Conservation (phyloP, 2,113 vertebrate species). For the Holacanthus passer region DNA sequence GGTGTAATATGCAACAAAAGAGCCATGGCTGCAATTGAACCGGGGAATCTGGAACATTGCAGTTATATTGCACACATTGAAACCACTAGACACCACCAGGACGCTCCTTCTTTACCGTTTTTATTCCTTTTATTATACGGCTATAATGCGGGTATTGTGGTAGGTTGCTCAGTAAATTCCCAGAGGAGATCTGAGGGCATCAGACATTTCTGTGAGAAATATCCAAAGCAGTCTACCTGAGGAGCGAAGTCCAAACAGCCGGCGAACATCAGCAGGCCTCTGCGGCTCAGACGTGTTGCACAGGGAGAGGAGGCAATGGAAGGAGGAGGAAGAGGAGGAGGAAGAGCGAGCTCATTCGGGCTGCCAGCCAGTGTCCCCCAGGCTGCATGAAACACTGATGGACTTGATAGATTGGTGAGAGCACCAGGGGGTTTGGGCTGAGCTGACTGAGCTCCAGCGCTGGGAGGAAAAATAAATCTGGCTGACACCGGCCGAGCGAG, state of each 20-base stretch:
- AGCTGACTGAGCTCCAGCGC: slow-evolving; percentile 54
- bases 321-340: slow-evolving; percentile 45
- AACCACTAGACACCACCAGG: no score
- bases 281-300: slow-evolving; percentile 31
- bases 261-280: slow-evolving; percentile 19
- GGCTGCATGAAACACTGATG: slow-evolving; percentile 76
- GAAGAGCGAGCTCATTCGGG: slow-evolving; percentile 65
- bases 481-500: slow-evolving; percentile 53
- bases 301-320: slow-evolving; percentile 20
- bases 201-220: slow-evolving; percentile 24
- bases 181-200: background rate
- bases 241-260: slow-evolving; percentile 48
- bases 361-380: slow-evolving; percentile 72
- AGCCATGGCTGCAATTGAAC: no score
- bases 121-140: background rate
- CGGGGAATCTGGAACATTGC: no score
- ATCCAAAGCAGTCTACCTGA: background rate
- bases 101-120: background rate
- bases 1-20: no score
- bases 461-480: slow-evolving; percentile 73
- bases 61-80: no score
- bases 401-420: slow-evolving; percentile 74
- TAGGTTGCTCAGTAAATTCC: slow-evolving; percentile 6
- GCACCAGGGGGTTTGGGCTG: slow-evolving; percentile 58
- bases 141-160: background rate